Conservation (phyloP, 2,797 vertebrate species). For the Pygocentrus nattereri region DNA sequence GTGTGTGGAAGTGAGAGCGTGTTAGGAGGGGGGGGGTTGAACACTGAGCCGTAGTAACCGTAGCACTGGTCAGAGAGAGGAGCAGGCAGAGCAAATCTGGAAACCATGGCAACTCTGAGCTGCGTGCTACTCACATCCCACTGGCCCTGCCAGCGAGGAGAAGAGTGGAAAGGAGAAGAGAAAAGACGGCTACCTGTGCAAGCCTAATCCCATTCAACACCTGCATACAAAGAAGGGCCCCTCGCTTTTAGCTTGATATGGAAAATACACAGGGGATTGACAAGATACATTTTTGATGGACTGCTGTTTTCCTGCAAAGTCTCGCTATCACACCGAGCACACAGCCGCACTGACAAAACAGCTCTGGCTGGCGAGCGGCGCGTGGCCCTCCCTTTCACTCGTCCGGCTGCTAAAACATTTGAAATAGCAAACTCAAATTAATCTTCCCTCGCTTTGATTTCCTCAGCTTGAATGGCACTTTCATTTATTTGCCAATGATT, state of each 20-base stretch:
- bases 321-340: conserved; percentile 63
- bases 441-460: conserved; percentile 50
- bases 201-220: conserved; percentile 76
- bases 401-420: conserved; percentile 55
- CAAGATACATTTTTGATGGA: conserved; percentile 68
- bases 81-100: conserved; percentile 75
- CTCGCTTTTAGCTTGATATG: conserved; percentile 69
- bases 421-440: conserved; percentile 53
- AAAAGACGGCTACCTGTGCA: conserved; percentile 78
- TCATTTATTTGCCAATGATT: conserved; percentile 47
- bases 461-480: conserved; percentile 48
- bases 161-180: conserved; percentile 52
- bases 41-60: conserved; percentile 71
- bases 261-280: conserved; percentile 69
- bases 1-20: conserved; percentile 21
- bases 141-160: conserved; percentile 68
- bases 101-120: conserved; percentile 84
- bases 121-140: conserved; percentile 76
- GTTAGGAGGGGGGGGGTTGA: not conserved
- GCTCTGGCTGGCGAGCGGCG: conserved; percentile 45
- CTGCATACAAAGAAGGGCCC: conserved; percentile 76
- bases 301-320: conserved; percentile 66
- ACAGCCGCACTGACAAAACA: conserved; percentile 54
- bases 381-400: conserved; percentile 25
- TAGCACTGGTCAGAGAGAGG: conserved; percentile 71